Evolutionary conservation across 2,888 invertebrate genomes (phyloP).

Genomic region (Agrenia bidenticulata): DNA sequence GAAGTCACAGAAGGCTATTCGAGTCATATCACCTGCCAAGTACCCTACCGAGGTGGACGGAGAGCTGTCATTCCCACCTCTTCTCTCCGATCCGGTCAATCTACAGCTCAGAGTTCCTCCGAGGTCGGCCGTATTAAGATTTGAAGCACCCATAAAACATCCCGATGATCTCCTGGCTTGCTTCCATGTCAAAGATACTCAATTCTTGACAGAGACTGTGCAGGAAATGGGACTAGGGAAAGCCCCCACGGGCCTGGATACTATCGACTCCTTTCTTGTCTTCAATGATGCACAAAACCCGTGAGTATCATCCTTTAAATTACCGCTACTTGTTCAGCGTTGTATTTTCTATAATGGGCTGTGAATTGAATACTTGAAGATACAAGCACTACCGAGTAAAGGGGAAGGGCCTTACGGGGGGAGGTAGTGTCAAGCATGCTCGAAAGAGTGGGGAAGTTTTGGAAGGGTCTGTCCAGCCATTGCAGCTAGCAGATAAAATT

Average conservation of each 20-base stretch:
- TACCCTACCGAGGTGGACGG: conserved; percentile 40
- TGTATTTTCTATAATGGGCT: neutral
- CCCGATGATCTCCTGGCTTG: conserved; percentile 45
- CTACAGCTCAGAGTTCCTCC: too few species aligned
- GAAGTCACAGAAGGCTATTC: conserved; percentile 44
- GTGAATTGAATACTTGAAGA: conserved; percentile 13
- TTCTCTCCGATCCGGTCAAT: neutral
- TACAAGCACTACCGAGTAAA: conserved; percentile 44
- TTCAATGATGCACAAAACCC: conserved; percentile 52
- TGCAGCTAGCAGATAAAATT: conserved; percentile 12
- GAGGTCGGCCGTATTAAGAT: neutral
- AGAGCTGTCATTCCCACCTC: neutral
- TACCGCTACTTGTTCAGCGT: neutral
- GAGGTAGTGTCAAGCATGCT: conserved; percentile 21
- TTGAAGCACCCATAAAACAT: conserved; percentile 45
- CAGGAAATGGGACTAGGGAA: conserved; percentile 38
- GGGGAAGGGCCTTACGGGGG: conserved; percentile 14
- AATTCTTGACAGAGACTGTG: conserved; percentile 30
- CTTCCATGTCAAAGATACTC: conserved; percentile 45
- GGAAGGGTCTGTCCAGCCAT: conserved; percentile 19
- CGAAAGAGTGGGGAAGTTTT: conserved; percentile 36
- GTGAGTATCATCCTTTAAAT: too few species aligned
- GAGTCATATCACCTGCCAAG: conserved; percentile 50
- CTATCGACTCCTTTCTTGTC: conserved; percentile 49
- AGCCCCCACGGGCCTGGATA: conserved; percentile 34